Conservation (phyloP, 1,140 invertebrate species). For the Eufriesea mexicana region DNA sequence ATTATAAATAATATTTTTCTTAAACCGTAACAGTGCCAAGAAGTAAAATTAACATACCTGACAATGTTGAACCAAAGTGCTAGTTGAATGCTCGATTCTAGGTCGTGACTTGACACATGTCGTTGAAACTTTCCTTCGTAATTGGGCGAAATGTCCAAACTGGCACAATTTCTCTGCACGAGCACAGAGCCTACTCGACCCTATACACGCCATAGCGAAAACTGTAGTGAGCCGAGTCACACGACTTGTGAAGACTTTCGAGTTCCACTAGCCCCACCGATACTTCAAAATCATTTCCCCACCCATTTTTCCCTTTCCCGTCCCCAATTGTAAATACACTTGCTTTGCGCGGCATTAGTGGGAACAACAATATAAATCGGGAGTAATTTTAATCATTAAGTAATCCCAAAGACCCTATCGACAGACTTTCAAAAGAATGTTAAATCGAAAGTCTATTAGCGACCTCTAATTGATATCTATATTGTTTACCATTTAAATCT, state of each 20-base stretch:
- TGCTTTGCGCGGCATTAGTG: conserved; percentile 6
- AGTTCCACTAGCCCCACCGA: conserved; percentile 66
- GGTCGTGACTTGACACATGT: conserved; percentile 85
- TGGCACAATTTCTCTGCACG: conserved; percentile 90
- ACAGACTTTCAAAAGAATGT: not conserved
- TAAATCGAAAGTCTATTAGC: not conserved
- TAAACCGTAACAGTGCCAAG: not conserved
- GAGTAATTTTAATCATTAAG: not conserved
- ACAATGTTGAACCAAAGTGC: conserved; percentile 66
- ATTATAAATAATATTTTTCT: not conserved
- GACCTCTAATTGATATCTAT: not conserved
- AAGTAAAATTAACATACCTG: conserved; percentile 63
- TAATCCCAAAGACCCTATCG: not conserved
- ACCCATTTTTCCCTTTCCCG: conserved; percentile 47
- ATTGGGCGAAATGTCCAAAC: conserved; percentile 85
- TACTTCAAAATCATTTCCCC: conserved; percentile 44
- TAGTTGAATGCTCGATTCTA: conserved; percentile 81
- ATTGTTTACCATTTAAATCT: not conserved
- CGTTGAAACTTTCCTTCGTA: conserved; percentile 84
- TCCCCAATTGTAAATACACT: conserved; percentile 32
- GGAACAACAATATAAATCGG: not conserved
- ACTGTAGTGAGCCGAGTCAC: conserved; percentile 83
- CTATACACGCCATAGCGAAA: conserved; percentile 90
- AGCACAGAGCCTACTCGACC: conserved; percentile 89
- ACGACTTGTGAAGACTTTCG: conserved; percentile 68